Conservation (phyloP, 2,888 invertebrate genomes). For the Plemyria rubiginata region DNA sequence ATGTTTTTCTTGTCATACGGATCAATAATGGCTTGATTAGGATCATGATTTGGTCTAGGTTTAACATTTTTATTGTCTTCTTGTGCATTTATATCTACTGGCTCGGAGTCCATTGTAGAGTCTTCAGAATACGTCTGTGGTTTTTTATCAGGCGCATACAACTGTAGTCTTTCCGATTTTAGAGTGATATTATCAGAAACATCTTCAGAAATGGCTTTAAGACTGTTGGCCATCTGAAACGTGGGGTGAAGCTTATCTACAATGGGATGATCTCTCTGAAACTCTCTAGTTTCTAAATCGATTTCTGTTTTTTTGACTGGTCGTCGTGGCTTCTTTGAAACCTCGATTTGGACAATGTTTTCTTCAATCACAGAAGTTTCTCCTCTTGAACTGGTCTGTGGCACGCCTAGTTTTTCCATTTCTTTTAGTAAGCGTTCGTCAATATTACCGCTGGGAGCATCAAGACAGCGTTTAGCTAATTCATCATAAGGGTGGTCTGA, state of each 20-base stretch:
- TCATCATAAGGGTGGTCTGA: conserved; percentile 43
- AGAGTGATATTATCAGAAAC: neutral
- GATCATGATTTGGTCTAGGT: conserved; percentile 8
- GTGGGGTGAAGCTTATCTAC: conserved; percentile 11
- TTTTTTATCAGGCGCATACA: conserved; percentile 16
- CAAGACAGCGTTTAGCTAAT: conserved; percentile 50
- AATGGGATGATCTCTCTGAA: conserved; percentile 20
- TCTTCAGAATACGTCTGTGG: conserved; percentile 13
- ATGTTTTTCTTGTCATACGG: conserved; percentile 40
- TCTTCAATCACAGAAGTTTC: conserved; percentile 30
- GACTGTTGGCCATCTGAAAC: conserved; percentile 5
- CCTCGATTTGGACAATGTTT: conserved; percentile 41
- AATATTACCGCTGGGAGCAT: conserved; percentile 46
- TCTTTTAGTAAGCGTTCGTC: conserved; percentile 53
- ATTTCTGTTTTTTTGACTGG: conserved; percentile 40
- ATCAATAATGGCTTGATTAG: conserved; percentile 34
- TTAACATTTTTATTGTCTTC: conserved; percentile 4
- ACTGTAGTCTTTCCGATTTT: conserved; percentile 9
- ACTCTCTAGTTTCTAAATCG: conserved; percentile 37
- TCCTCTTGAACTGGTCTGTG: conserved; percentile 28
- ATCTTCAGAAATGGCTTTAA: conserved; percentile 3
- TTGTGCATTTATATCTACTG: neutral
- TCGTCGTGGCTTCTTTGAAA: conserved; percentile 39
- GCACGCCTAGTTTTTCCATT: conserved; percentile 49
- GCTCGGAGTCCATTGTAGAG: neutral